These are phyloP conservation scores for Cloeon dipterum DNA, from an alignment of 2,888 invertebrate genomes.

Conservation along the genomic window DNA sequence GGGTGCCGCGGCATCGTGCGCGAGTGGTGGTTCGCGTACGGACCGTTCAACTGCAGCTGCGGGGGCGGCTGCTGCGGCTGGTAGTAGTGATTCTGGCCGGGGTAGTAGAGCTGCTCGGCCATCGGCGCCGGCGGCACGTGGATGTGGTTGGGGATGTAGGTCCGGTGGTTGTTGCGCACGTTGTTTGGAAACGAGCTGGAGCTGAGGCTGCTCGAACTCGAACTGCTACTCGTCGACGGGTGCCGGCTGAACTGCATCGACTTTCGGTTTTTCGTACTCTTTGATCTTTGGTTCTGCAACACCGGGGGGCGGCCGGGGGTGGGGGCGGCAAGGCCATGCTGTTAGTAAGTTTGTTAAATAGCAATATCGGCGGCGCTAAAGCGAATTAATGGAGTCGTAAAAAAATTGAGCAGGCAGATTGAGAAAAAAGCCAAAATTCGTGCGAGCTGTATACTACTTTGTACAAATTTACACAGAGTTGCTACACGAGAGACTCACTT, in stretches of 20 bases:
- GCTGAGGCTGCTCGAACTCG: slow-evolving; percentile 9
- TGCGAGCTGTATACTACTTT: neutral
- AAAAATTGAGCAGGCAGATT: neutral
- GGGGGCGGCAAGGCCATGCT: neutral
- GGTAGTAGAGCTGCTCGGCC: neutral
- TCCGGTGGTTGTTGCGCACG: neutral
- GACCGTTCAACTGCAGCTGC: neutral
- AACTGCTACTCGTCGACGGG: slow-evolving; percentile 5
- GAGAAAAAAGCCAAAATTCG: neutral
- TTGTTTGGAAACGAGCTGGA: slow-evolving; percentile 6
- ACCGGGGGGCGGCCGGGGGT: neutral
- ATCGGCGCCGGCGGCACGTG: neutral
- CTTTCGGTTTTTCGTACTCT: neutral
- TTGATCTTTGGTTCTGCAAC: slow-evolving; percentile 1
- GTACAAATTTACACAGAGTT: too few relatives aligned
- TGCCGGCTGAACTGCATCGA: slow-evolving; percentile 1
- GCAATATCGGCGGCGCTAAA: too few relatives aligned
- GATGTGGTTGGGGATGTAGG: neutral
- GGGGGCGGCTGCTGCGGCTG: neutral
- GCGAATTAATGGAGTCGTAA: neutral
- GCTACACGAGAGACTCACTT: slow-evolving; percentile 13
- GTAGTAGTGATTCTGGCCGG: neutral
- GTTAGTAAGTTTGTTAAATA: neutral
- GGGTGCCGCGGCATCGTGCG: too few relatives aligned
- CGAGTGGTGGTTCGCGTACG: too few relatives aligned